A percentile compares a stretch with the other conserved stretches of the same genome.
Conservation (phyloP, 1,140 invertebrate genomes). For the Drosophila obscura region DNA sequence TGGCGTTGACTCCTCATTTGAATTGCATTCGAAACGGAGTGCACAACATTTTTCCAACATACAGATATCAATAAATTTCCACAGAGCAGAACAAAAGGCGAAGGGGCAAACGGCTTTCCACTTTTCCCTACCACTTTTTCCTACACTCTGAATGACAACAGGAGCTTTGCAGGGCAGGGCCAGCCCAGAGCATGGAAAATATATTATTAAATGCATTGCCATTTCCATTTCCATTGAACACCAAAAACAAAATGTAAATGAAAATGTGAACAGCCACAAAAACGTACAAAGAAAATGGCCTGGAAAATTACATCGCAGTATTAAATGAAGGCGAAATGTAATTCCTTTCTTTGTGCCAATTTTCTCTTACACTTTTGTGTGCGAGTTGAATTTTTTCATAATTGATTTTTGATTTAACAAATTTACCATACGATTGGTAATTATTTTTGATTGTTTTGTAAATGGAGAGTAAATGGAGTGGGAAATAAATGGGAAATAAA, state of each 20-base stretch:
- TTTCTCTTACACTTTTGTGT: background rate
- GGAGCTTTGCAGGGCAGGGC: constrained; percentile 20
- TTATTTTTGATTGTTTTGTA: background rate
- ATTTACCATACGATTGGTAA: constrained; percentile 18
- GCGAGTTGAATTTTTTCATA: constrained; percentile 16
- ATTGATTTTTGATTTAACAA: constrained; percentile 47
- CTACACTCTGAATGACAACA: constrained; percentile 29
- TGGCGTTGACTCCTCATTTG: constrained; percentile 59
- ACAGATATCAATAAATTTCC: constrained; percentile 67
- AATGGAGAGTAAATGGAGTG: no score
- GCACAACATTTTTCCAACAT: constrained; percentile 68
- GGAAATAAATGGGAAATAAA: no score
- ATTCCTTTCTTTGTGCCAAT: constrained; percentile 23
- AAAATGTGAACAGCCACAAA: constrained; percentile 12
- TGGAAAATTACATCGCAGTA: constrained; percentile 37
- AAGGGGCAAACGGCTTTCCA: constrained; percentile 38
- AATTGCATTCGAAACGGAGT: constrained; percentile 62
- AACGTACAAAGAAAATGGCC: constrained; percentile 10
- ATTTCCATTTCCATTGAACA: constrained; percentile 20
- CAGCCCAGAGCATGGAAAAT: constrained; percentile 41
- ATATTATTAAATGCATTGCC: constrained; percentile 55
- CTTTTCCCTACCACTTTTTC: background rate
- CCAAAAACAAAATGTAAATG: constrained; percentile 39
- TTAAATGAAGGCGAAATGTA: constrained; percentile 18
- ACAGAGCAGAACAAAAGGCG: constrained; percentile 65